phyloP scores from a whole-genome alignment of 2,113 vertebrate species.

The Tragulus kanchil region DNA sequence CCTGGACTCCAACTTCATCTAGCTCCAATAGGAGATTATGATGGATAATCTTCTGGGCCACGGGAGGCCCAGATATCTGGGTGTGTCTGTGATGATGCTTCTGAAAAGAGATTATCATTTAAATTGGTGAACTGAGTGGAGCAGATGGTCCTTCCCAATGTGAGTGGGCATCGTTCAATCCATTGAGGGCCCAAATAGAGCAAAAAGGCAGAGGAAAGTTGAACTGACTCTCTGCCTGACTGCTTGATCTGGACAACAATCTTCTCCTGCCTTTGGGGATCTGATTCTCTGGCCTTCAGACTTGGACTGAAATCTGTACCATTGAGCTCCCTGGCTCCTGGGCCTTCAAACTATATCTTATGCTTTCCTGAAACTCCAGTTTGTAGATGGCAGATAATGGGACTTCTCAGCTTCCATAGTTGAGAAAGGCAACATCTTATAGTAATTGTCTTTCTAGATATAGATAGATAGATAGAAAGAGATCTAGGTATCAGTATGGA shows the following conservation, averaged over 20 bases:
- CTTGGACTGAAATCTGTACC: not conserved
- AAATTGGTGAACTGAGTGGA: not conserved
- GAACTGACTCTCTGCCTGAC: not conserved
- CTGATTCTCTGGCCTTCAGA: not conserved
- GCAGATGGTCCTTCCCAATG: not conserved
- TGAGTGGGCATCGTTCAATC: not conserved
- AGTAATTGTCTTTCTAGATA: not conserved
- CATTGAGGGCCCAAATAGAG: not conserved
- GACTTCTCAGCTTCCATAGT: not conserved
- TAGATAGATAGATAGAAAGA: not conserved
- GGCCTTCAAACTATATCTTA: not conserved
- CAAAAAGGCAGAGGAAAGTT: not conserved
- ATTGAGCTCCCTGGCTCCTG: not conserved
- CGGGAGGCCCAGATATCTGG: not conserved
- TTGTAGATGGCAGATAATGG: not conserved
- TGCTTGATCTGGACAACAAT: not conserved
- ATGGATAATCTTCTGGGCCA: not conserved
- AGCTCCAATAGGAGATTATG: not conserved
- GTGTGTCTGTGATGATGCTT: not conserved
- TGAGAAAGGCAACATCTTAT: not conserved
- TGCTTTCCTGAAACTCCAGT: not conserved
- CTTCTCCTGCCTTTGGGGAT: not conserved
- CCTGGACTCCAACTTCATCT: not conserved
- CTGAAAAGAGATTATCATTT: not conserved
- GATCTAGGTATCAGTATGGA: not conserved